Evolutionary conservation across 2,113 vertebrate genomes (phyloP).

Genomic region (Ictalurus furcatus): DNA sequence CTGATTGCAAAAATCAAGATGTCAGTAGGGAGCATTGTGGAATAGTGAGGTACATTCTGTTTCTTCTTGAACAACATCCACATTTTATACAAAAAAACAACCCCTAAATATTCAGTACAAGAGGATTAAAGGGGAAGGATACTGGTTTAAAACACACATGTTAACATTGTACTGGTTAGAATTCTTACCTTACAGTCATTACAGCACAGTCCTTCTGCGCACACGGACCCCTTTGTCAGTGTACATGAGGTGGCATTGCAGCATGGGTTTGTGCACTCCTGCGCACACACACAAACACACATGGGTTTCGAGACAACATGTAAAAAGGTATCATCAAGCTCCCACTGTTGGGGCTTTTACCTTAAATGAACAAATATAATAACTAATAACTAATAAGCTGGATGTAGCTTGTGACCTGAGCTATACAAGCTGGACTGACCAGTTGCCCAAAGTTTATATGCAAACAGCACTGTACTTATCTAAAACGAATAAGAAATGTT

Average conservation of each 20-base stretch:
- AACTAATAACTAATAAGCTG: background rate
- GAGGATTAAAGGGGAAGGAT: background rate
- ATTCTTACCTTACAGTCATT: constrained; percentile 71
- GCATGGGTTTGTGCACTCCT: constrained; percentile 77
- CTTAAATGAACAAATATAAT: background rate
- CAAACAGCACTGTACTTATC: background rate
- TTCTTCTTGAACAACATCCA: background rate
- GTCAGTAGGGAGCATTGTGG: background rate
- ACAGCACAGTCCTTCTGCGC: constrained; percentile 71
- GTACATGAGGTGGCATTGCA: constrained; percentile 75
- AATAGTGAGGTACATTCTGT: background rate
- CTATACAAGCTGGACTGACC: background rate
- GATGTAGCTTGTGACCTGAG: background rate
- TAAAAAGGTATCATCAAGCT: background rate
- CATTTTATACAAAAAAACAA: background rate
- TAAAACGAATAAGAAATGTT: background rate
- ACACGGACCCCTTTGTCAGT: constrained; percentile 61
- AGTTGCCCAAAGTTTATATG: background rate
- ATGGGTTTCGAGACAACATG: background rate
- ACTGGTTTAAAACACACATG: background rate
- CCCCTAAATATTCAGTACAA: background rate
- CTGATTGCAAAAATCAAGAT: too few species aligned
- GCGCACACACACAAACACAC: background rate
- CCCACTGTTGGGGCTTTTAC: background rate
- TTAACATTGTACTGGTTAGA: too few species aligned